These are phyloP conservation scores for Trichomalopsis sarcophagae DNA, from an alignment of 1,140 invertebrate genomes.

Conservation along the genomic window DNA sequence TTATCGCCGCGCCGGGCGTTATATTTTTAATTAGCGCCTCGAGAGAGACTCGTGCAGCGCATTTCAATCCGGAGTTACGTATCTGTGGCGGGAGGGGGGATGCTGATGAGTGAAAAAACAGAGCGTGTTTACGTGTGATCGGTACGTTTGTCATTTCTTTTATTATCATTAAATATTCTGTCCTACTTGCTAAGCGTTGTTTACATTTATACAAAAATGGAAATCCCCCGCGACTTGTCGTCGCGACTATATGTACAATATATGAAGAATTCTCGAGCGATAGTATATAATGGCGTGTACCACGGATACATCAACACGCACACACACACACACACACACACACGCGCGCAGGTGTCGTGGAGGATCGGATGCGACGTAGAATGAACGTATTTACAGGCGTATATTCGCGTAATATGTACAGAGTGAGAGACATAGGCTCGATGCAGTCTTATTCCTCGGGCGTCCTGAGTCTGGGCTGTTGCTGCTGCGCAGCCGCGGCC, in stretches of 20 bases:
- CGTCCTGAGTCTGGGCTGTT: slow-evolving; percentile 55
- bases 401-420: neutral
- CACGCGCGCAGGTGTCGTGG: neutral
- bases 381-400: slow-evolving; percentile 48
- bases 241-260: slow-evolving; percentile 44
- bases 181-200: slow-evolving; percentile 55
- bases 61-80: too few species aligned
- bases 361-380: slow-evolving; percentile 3
- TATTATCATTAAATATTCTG: slow-evolving; percentile 65
- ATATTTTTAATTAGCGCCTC: neutral
- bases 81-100: too few species aligned
- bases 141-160: slow-evolving; percentile 4
- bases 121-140: neutral
- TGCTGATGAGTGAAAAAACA: neutral
- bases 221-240: slow-evolving; percentile 39
- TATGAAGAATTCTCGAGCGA: neutral
- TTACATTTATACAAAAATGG: slow-evolving; percentile 72
- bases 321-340: neutral
- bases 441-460: slow-evolving; percentile 26
- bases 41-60: neutral
- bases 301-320: neutral
- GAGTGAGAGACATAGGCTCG: neutral
- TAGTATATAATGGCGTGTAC: neutral
- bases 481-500: slow-evolving; percentile 52
- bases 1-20: neutral